Base-by-base conservation (phyloP, 2,888 invertebrate species). In the Cryptocephalus moraei region DNA sequence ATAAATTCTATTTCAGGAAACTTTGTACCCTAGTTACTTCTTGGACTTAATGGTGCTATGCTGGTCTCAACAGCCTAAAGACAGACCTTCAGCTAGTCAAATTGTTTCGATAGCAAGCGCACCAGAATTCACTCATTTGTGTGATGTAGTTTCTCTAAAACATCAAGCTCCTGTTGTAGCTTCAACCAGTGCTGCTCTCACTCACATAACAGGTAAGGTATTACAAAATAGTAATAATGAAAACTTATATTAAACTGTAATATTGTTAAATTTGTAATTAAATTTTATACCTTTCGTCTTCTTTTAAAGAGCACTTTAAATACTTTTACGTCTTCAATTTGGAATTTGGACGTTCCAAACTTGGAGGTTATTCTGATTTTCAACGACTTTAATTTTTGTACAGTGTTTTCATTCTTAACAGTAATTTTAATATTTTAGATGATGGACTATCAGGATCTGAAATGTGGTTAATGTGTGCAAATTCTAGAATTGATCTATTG, bases 11-110 rank as follows among this genome's bases (percentile, higher is more conserved):
- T 56, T 61, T 13, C 63, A 82, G 81, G 87, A 91, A 66, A 81
- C 87, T 3, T 77, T 84, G 44, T 90, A 89, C 72, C 91, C 91
- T 0, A 84, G 86, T 62, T 89, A 90, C 66, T 82, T 94, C 65
- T 73, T 99, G 46, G 97, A 97, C 70, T 75, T 92, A 43, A 95
- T 99, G 93, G 90, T 92, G 0, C 78, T 91, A 8, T 96, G 96
- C 69, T 99, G 97, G 99, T 82, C 89, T 10, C 91, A 92, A 46
- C 78, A 84, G 54, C 86, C 87, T 0, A 82, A 80, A 62, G 84
- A 86, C 62, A 79, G 99, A 8, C 97, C 97, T 0, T 89, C 94
- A 0, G 93, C 96, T 6, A 91, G 91, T 59, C 93, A 95, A 67
- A 86, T 95, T 31, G 92, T 94, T n/a, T 86, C 87, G 2, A 86